Base-by-base conservation (phyloP, 2,888 invertebrate species). In the Chouioia cunea region DNA sequence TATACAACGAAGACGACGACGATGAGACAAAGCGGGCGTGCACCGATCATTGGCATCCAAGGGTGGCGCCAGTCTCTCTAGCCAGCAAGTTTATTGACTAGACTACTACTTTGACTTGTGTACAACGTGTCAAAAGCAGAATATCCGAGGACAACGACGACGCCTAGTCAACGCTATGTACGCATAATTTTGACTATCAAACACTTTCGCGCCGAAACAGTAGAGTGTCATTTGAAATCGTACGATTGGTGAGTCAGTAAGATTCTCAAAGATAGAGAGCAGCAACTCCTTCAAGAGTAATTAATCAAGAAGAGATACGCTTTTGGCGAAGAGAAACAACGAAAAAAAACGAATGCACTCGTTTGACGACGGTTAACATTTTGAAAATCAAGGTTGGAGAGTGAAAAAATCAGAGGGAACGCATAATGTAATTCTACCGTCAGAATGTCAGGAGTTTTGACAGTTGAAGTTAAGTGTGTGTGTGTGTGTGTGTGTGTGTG, bases 281-380 rank as follows among this genome's bases (percentile, higher is more conserved):
- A 36, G 27, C 27, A 12, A 12, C 36, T 36, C 1, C 36, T 6
- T 12, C 2, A 52, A 44, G 43, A 65, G 43, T 54, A 46, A 53
- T 15, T 47, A n/a, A 53, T 53, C 46, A 46, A 46, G 12, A 1
- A 4, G 52, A 46, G 16, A 27, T n/a, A 46, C 18, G 46, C 43
- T n/a, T 36, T 57, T 4, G 4, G 8, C 36, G 44, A 8, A 27
- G 15, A 44, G 1, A 23, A 52, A 6, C 43, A 16, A 27, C 20
- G 15, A 4, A 22, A 65, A 57, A 63, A 22, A 14, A 36, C 6
- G 12, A 12, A 12, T 14, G 58, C 27, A 60, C 65, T 65, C 23
- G 48, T 44, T n/a, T 62, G 67, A 73, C 68, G 62, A 67, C 62
- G 63, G 63, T 64, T 73, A 43, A 36, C 12, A 27, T 44, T 68